phyloP scores from a whole-genome alignment of 2,797 vertebrate species.

The Mallotus villosus region DNA sequence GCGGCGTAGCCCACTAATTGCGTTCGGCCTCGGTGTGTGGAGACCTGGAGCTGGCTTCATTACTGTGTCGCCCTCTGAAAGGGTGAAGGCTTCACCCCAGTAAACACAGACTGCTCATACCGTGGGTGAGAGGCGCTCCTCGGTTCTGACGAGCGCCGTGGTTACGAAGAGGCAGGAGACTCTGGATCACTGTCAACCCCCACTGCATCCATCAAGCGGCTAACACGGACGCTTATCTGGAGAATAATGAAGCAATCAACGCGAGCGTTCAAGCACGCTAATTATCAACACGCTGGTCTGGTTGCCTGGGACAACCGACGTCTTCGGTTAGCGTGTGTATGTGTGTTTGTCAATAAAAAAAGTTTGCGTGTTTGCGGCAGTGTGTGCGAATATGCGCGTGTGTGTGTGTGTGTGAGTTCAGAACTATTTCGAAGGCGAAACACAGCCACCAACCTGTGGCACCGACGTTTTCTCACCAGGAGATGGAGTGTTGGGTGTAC shows the following conservation, averaged over 20 bases:
- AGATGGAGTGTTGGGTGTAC: constrained; percentile 49
- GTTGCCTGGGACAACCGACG: constrained; percentile 37
- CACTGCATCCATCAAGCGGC: constrained; percentile 59
- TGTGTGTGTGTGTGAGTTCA: constrained; percentile 18
- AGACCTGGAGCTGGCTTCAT: constrained; percentile 38
- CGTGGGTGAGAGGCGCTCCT: constrained; percentile 24
- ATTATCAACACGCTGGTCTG: constrained; percentile 55
- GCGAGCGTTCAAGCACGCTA: constrained; percentile 57
- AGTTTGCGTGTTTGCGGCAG: constrained; percentile 18
- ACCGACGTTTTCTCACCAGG: constrained; percentile 64
- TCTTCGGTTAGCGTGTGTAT: constrained; percentile 14
- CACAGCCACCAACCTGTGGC: constrained; percentile 33
- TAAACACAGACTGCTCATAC: constrained; percentile 28
- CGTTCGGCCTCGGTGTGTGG: constrained; percentile 17
- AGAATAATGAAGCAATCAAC: constrained; percentile 76
- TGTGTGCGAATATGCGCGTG: background rate
- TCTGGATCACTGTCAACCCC: constrained; percentile 52
- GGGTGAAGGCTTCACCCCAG: background rate
- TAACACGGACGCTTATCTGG: constrained; percentile 53
- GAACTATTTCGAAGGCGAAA: constrained; percentile 39
- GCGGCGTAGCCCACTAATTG: constrained; percentile 15
- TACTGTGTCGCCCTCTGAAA: constrained; percentile 13
- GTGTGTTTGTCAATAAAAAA: constrained; percentile 22
- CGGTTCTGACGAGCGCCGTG: constrained; percentile 22
- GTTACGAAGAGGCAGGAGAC: constrained; percentile 39